These are phyloP conservation scores for Acanthisitta chloris DNA, from an alignment of 2,113 vertebrate genomes.

Conservation along the genomic window DNA sequence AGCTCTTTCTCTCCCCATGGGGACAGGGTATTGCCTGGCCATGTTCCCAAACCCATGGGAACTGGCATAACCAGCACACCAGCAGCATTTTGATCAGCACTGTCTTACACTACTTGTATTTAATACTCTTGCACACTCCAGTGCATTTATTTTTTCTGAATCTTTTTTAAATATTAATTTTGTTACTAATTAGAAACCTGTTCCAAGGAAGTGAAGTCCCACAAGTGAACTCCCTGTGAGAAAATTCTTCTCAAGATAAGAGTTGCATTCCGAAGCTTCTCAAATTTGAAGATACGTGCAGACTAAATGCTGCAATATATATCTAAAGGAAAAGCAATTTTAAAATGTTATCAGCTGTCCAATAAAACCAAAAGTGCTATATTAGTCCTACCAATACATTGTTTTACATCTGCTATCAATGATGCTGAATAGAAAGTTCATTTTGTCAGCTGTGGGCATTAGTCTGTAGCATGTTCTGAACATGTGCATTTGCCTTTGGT, in stretches of 20 bases:
- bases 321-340: not conserved
- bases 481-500: not conserved
- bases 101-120: not conserved
- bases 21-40: not conserved
- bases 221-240: not conserved
- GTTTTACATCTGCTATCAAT: not conserved
- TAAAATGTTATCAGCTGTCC: not conserved
- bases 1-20: not conserved
- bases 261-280: not conserved
- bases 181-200: not conserved
- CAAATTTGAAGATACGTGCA: not conserved
- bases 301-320: not conserved
- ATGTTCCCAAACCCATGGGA: rapidly evolving
- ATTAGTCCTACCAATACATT: not conserved
- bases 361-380: not conserved
- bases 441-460: not conserved
- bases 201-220: not conserved
- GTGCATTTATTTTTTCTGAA: not conserved
- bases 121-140: not conserved
- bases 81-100: not conserved
- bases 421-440: not conserved
- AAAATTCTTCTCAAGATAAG: not conserved
- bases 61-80: not conserved
- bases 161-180: not conserved
- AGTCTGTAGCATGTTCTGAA: not conserved